Percentiles rank a stretch among this genome's conserved stretches.
phyloP scores from a whole-genome alignment of 2,797 vertebrate species.

The Urosaurus nigricauda region DNA sequence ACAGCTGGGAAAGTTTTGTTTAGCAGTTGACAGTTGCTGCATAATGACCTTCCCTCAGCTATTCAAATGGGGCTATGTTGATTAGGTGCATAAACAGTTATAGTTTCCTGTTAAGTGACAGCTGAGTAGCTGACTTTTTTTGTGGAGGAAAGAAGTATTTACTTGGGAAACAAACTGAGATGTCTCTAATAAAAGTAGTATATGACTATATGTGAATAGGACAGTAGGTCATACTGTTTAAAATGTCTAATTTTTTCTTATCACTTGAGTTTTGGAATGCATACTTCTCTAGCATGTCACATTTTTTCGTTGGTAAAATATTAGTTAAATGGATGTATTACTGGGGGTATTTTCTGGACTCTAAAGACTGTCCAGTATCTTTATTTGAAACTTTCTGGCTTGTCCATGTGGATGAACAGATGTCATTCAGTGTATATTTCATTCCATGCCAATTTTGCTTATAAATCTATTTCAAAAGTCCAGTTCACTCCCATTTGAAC shows the following conservation, averaged over 20 bases:
- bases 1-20: conserved; percentile 58
- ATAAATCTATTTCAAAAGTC: not conserved
- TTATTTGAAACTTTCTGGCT: not conserved
- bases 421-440: not conserved
- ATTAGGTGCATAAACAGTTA: conserved; percentile 55
- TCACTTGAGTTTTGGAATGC: not conserved
- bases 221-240: not conserved
- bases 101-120: conserved; percentile 46
- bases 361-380: not conserved
- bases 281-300: not conserved
- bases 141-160: conserved; percentile 27
- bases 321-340: not conserved
- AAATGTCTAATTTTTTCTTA: conserved; percentile 6
- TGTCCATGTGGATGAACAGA: not conserved
- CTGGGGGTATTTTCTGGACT: not conserved
- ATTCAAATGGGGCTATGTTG: conserved; percentile 28
- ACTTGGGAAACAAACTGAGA: conserved; percentile 49
- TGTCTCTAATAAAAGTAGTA: not conserved
- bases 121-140: conserved; percentile 34
- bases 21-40: conserved; percentile 46
- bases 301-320: not conserved
- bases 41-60: conserved; percentile 46
- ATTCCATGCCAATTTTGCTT: not conserved
- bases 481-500: not conserved
- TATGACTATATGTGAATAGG: not conserved